Evolutionary conservation across 2,888 invertebrate genomes (phyloP).

Genomic region (Rotaria socialis): DNA sequence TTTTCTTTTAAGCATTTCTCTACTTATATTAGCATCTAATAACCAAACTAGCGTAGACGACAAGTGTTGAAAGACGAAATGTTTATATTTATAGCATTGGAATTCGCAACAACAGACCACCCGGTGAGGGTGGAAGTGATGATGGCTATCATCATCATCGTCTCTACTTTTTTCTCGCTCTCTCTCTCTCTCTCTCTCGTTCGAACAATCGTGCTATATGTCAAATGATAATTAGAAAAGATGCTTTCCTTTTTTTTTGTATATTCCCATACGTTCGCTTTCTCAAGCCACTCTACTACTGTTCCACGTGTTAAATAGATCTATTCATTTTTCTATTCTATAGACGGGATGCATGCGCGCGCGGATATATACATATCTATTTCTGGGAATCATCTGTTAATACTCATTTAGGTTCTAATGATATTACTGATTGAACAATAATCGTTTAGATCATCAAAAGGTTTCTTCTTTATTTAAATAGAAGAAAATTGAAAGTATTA

Average conservation of each 20-base stretch:
- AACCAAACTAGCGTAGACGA: background rate
- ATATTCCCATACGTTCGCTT: background rate
- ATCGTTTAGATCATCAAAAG: background rate
- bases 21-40: background rate
- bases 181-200: no score
- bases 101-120: background rate
- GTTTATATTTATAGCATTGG: background rate
- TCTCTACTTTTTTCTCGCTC: background rate
- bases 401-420: background rate
- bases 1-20: background rate
- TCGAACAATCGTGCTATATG: slow-evolving; percentile 10
- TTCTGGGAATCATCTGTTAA: background rate
- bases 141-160: background rate
- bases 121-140: background rate
- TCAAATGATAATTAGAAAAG: slow-evolving; percentile 32
- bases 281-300: background rate
- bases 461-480: background rate
- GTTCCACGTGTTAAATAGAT: slow-evolving; percentile 26
- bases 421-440: background rate
- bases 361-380: background rate
- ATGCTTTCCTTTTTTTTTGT: background rate
- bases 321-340: background rate
- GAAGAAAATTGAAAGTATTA: background rate
- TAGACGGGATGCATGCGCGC: background rate
- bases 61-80: slow-evolving; percentile 26